Evolutionary conservation across 2,113 vertebrate species (phyloP).

Genomic region (Lonchura striata): DNA sequence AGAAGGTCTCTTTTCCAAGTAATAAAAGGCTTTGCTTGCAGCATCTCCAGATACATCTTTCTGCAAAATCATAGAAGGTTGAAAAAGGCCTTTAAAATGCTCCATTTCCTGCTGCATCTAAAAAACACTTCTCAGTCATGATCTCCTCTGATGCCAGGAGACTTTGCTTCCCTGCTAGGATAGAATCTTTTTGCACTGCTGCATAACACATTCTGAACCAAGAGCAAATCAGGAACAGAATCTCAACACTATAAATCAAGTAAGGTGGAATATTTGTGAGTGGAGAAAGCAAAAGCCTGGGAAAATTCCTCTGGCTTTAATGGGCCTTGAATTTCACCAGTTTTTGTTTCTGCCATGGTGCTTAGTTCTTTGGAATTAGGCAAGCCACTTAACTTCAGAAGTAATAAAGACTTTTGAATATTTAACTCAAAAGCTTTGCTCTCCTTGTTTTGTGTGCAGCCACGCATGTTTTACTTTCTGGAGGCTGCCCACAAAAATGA

Average conservation of each 20-base stretch:
- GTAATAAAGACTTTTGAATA: conserved; percentile 19
- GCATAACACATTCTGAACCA: neutral
- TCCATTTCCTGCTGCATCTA: neutral
- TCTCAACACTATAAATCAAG: neutral
- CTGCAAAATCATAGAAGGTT: neutral
- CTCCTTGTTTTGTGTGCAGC: neutral
- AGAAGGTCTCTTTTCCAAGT: neutral
- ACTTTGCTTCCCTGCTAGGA: neutral
- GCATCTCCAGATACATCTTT: neutral
- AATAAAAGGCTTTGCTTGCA: neutral
- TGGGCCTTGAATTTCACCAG: conserved; percentile 28
- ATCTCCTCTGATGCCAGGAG: neutral
- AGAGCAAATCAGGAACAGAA: neutral
- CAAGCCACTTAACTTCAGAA: conserved; percentile 2
- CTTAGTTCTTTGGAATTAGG: conserved; percentile 1
- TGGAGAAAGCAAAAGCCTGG: neutral
- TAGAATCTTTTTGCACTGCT: neutral
- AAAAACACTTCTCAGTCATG: neutral
- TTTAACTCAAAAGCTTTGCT: conserved; percentile 11
- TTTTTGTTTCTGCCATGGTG: neutral
- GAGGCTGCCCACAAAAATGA: neutral
- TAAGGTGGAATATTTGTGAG: neutral
- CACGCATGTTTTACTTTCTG: neutral
- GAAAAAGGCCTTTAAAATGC: neutral
- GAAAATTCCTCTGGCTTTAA: conserved; percentile 41